Conservation (phyloP, 2,113 vertebrate species). For the Tenrec ecaudatus region DNA sequence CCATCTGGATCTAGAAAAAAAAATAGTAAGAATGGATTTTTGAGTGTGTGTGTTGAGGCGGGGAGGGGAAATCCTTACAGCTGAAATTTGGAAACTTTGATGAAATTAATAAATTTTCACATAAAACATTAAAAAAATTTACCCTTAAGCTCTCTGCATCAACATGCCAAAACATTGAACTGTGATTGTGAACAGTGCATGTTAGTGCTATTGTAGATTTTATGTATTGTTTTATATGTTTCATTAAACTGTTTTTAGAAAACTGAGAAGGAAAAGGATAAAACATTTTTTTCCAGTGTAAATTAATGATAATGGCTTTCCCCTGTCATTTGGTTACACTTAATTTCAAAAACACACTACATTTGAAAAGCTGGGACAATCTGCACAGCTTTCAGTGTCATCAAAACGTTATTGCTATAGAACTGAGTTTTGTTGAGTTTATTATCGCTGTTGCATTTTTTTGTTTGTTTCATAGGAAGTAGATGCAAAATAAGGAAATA, state of each 20-base stretch:
- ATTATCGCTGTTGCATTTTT: neutral
- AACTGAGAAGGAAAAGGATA: too few species aligned
- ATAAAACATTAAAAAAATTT: too few species aligned
- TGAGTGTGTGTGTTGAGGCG: too few species aligned
- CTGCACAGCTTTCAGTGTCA: neutral
- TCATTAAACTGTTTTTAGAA: neutral
- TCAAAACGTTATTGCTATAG: neutral
- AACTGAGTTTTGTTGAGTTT: neutral
- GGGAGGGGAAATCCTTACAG: too few species aligned
- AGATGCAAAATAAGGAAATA: constrained; percentile 45
- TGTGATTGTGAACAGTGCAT: neutral
- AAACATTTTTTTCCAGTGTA: neutral
- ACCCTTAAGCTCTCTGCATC: too few species aligned
- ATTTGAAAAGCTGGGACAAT: neutral
- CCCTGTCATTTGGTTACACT: neutral
- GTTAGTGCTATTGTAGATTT: neutral
- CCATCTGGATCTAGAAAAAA: too few species aligned
- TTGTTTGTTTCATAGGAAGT: neutral
- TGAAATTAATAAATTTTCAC: too few species aligned
- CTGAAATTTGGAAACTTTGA: too few species aligned
- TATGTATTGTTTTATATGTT: neutral
- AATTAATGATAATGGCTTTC: neutral
- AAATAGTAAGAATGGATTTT: too few species aligned
- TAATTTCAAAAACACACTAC: neutral
- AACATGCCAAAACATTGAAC: neutral